Evolutionary conservation across 1,140 invertebrate genomes (phyloP).

Genomic region (Scaptomyza hsui): DNA sequence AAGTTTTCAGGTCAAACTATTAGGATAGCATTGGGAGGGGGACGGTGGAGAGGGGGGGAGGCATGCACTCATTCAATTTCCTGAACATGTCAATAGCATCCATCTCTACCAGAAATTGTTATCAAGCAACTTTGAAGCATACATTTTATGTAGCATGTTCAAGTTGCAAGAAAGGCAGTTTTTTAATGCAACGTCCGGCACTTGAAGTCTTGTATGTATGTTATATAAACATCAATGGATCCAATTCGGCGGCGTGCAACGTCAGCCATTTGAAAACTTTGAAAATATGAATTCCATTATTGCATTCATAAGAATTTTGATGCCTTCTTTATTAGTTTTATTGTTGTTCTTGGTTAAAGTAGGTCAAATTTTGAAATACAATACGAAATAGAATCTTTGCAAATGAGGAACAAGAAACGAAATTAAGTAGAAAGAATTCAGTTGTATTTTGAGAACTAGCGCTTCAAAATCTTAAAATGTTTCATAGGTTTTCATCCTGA

Average conservation of each 20-base stretch:
- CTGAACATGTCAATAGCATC: constrained; percentile 66
- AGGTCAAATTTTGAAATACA: no score
- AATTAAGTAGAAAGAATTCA: no score
- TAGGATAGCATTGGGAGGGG: neutral
- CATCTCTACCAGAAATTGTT: constrained; percentile 9
- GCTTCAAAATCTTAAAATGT: no score
- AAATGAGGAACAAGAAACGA: no score
- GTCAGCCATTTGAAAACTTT: constrained; percentile 5
- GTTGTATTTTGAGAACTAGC: no score
- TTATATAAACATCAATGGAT: constrained; percentile 20
- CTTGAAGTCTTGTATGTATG: constrained; percentile 1
- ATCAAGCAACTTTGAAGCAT: neutral
- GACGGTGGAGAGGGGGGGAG: no score
- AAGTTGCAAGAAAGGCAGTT: neutral
- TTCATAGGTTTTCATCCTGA: no score
- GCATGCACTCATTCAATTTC: constrained; percentile 72
- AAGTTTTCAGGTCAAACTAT: constrained; percentile 13
- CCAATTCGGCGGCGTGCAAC: neutral
- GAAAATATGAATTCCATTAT: no score
- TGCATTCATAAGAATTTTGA: neutral
- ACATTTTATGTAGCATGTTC: neutral
- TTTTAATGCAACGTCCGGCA: constrained; percentile 30
- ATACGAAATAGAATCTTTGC: no score
- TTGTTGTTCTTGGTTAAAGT: no score
- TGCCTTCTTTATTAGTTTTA: no score